Evolutionary conservation across 30 jellyfish, hydroid and myxozoan species (phyloP), one percentile per base, ranked within the genome.

Genomic region (Aurelia sp.): DNA sequence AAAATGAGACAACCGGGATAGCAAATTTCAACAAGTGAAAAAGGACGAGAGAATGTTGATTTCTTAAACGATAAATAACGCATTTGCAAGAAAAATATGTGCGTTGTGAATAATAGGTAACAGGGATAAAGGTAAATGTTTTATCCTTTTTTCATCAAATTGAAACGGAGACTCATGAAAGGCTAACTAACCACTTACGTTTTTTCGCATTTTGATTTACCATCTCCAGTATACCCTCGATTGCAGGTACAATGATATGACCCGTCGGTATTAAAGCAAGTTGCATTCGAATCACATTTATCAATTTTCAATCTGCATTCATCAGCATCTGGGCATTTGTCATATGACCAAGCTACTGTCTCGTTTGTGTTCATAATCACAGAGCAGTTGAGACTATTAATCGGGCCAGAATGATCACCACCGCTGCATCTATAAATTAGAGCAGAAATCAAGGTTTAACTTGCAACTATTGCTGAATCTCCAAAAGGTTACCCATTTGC

Each of bases 381-480:
- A 11, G 96, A 86, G 72, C 98, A 92, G 58, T 71, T 78, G 20
- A 62, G 59, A 19, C 20, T 31, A 47, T 21, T 12, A 12, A 17
- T 38, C 13, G 99, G 99, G 12, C 97, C 94, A 27, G 97, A 22
- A 59, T 78, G 85, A 79, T 94, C 99, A 31, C 99, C 99, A 35
- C 65, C 88, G 20, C 44, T 16, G 65, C 99, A 94, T 11, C 99
- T 94, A 72, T 18, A 86, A 62, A 55, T 44, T 44, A 8, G 55
- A 44, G 9, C 15, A 13, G 9, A 44, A 44, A 44, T 44, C 9
- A 44, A 44, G 2, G 7, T 8, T 40, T 40, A 40, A 40, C 51
- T 40, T 8, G 0, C 51, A 40, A 40, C 51, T 40, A 40, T 40
- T 40, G 51, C 10, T 4, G 51, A 8, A 40, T 40, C 51, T 4